Base-by-base conservation (phyloP, 2,797 vertebrate genomes). In the Diplodus puntazzo region DNA sequence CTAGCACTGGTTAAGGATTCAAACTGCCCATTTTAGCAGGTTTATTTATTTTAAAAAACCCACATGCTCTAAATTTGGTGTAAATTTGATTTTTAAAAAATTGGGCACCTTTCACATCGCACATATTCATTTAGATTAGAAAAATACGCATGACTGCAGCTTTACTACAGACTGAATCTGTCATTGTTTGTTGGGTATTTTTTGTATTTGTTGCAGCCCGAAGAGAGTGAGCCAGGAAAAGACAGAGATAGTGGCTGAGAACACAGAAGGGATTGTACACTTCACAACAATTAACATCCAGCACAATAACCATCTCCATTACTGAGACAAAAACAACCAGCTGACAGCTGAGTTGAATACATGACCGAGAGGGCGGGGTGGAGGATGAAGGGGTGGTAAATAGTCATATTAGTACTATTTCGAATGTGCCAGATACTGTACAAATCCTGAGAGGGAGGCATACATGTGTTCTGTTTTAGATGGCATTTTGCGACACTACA, bases 381-480 rank as follows among this genome's bases (percentile, higher is more conserved):
- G 42, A 59, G 42, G 71, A 83, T 82, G 67, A 59, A 8, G 59
- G 63, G 55, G n/a, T 8, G 87, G 85, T 92, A 93, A 91, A 89
- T 93, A 95, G 80, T 95, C 45, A 61, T 53, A 66, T 78, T 81
- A 78, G 64, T 95, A 94, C 93, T 79, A 89, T 93, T 89, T 95
- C 91, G 49, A 83, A 87, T 88, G 93, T 92, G 92, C 92, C 94
- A 96, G 94, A 94, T 90, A 95, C 92, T 94, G 94, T 94, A 87
- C 91, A 96, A 93, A 95, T 95, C 95, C 95, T 95, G 92, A 96
- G 86, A 90, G 81, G 90, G 69, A 92, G 84, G 66, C 57, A 69
- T 43, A 59, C 91, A 86, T 84, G 80, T 80, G 72, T 88, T 66
- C 42, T n/a, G 30, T 60, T 57, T 64, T 53, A 88, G 84, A 88